A percentile compares a stretch with the other conserved stretches of the same genome.
These are phyloP conservation scores for Cheilosia urbana DNA, from an alignment of 2,888 invertebrate genomes.

Conservation along the genomic window DNA sequence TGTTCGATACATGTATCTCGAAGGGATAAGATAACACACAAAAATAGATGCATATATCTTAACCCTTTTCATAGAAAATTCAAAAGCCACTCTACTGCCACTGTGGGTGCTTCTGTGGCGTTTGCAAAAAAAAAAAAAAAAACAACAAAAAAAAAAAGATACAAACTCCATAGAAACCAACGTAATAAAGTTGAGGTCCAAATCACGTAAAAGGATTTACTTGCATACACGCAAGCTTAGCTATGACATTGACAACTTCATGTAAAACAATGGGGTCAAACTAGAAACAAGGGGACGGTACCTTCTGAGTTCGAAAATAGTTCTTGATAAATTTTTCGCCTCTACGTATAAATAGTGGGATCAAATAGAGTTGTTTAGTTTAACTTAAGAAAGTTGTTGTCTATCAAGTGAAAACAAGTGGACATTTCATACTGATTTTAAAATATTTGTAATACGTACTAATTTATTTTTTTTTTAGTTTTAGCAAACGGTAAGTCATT, in stretches of 20 bases:
- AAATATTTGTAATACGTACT: no score
- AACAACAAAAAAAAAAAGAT: neutral
- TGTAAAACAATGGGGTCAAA: constrained; percentile 4
- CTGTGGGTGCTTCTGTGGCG: constrained; percentile 26
- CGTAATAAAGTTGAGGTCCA: constrained; percentile 40
- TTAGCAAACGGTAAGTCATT: no score
- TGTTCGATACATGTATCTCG: neutral
- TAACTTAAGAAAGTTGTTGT: no score
- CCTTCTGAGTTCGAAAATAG: neutral
- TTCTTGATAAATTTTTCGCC: no score
- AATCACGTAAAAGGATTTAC: constrained; percentile 55
- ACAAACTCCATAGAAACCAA: constrained; percentile 21
- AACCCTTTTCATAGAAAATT: constrained; percentile 38
- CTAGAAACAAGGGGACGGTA: neutral
- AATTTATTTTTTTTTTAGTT: no score
- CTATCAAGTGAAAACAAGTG: no score
- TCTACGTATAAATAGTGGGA: no score
- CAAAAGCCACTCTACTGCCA: constrained; percentile 51
- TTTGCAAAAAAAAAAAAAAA: constrained; percentile 6
- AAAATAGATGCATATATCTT: neutral
- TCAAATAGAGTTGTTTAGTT: no score
- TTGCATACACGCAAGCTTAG: constrained; percentile 37
- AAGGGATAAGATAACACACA: constrained; percentile 15
- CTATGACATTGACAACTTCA: constrained; percentile 20
- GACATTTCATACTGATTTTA: no score